A percentile compares a stretch with the other conserved stretches of the same genome.
Conservation (phyloP, 2,113 vertebrate genomes). For the Lepisosteus oculatus region DNA sequence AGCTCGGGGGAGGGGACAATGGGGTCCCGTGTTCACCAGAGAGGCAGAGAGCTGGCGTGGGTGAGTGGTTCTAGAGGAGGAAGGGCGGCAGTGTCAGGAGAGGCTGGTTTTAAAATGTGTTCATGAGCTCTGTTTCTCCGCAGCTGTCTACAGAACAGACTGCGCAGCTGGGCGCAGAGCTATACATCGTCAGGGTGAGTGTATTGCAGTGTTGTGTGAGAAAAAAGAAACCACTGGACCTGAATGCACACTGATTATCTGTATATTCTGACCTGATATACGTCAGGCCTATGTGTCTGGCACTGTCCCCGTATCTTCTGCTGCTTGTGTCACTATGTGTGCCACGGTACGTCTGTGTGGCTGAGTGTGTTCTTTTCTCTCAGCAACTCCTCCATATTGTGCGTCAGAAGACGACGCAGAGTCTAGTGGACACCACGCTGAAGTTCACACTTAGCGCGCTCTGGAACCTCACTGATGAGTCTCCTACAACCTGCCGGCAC, state of each 20-base stretch:
- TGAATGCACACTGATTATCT: no score
- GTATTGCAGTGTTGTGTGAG: neutral
- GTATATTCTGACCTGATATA: no score
- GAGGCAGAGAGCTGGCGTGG: neutral
- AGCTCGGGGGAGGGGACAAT: no score
- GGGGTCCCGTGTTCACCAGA: neutral
- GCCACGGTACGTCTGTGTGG: neutral
- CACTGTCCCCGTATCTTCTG: no score
- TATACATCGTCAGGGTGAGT: constrained; percentile 93
- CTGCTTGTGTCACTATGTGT: no score
- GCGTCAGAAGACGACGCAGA: constrained; percentile 92
- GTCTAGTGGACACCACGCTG: constrained; percentile 90
- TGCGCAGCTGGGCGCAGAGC: constrained; percentile 90
- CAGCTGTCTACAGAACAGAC: constrained; percentile 97
- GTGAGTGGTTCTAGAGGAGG: neutral
- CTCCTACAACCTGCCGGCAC: constrained; percentile 96
- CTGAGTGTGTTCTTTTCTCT: constrained; percentile 7
- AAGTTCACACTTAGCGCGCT: constrained; percentile 97
- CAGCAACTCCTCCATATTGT: constrained; percentile 98
- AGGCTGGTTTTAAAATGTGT: neutral
- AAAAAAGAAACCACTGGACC: neutral
- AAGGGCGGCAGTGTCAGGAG: neutral
- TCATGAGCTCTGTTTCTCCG: constrained; percentile 25
- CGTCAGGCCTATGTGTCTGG: no score
- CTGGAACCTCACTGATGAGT: constrained; percentile 98